Conservation (phyloP, 2,113 vertebrate species). For the Gnathonemus longibarbis region DNA sequence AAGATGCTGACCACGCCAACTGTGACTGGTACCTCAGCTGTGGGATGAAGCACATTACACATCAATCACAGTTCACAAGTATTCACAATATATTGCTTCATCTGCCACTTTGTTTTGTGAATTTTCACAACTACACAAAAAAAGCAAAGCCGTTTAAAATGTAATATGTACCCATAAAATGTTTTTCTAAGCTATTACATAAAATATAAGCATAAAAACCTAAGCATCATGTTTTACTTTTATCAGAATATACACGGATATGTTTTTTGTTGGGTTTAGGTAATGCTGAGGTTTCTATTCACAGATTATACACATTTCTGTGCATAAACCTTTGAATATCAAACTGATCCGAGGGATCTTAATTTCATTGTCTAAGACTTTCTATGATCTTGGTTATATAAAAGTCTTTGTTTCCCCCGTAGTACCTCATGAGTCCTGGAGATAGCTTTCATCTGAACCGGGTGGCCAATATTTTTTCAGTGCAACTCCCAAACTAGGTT, state of each 20-base stretch:
- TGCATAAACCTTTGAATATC: background rate
- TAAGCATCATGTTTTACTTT: background rate
- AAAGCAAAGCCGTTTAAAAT: background rate
- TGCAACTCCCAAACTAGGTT: background rate
- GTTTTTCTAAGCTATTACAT: background rate
- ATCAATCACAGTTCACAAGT: background rate
- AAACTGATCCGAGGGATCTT: background rate
- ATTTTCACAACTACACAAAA: background rate
- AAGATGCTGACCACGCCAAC: constrained; percentile 91
- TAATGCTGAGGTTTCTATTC: background rate
- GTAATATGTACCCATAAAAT: background rate
- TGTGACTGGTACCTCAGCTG: constrained; percentile 83
- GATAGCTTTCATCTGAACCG: background rate
- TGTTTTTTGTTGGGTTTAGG: background rate
- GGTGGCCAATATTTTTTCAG: background rate
- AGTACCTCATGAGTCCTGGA: background rate
- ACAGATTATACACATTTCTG: background rate
- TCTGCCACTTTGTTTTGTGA: background rate
- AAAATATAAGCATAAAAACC: background rate
- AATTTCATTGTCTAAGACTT: background rate
- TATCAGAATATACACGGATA: background rate
- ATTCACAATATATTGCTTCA: background rate
- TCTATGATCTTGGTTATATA: background rate
- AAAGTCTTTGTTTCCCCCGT: background rate
- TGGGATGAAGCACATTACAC: constrained; percentile 45